Evolutionary conservation across 30 jellyfish, hydroid and myxozoan species (phyloP), one percentile per base, ranked within the genome.

Genomic region (Rhopilema esculentum): DNA sequence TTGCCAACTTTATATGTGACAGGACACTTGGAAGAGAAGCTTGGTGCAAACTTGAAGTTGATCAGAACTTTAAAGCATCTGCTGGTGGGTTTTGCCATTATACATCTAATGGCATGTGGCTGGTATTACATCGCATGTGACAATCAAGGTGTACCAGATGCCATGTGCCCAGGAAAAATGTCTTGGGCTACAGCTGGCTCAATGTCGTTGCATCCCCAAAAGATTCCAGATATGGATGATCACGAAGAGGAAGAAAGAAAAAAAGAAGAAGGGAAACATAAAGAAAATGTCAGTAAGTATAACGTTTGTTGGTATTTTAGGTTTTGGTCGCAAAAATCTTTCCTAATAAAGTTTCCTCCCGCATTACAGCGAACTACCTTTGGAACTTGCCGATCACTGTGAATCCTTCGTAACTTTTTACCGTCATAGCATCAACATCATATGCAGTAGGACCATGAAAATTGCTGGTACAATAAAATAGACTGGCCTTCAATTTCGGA

Each of bases 101-200:
- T 73, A 49, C 84, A 73, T 33, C 53, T 73, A 21, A 73, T 73
- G 50, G 68, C 84, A 8, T 73, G 84, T 73, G 70, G 84, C 17
- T 73, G 84, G 84, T 73, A 73, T 33, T 31, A n/a, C 24, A 17
- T 73, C 8, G 84, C 70, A 17, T 73, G 84, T 73, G 84, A 73
- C 16, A 27, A 65, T 15, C 22, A 16, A 31, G 84, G 84, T 30
- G 40, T 73, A 1, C 69, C 31, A 9, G 49, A 33, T 18, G 70
- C 84, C 9, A 31, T 22, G 8, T 73, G 84, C 84, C 20, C 4
- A n/a, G 49, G 69, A 4, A 33, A 31, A 33, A 19, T 28, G 32
- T 40, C 57, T 40, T 73, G 84, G 84, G 84, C 40, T 19, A 16
- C 27, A 6, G 40, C 40, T 31, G 84, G 84, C 6, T 2, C 9